A percentile compares a stretch with the other conserved stretches of the same genome.
These are phyloP conservation scores for Melanophora roralis DNA, from an alignment of 2,888 invertebrate genomes.

Conservation along the genomic window DNA sequence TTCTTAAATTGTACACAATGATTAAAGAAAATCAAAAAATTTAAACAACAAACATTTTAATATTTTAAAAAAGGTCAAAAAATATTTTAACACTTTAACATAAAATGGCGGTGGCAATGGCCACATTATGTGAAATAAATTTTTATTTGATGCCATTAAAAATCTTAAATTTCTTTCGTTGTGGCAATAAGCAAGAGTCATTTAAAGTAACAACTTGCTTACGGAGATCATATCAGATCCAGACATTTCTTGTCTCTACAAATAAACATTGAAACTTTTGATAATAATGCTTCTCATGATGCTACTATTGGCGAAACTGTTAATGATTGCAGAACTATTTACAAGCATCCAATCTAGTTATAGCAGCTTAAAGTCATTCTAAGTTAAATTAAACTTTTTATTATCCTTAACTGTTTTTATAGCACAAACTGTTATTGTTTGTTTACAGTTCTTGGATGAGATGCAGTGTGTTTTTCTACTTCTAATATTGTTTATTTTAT, in stretches of 20 bases:
- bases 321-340: no score
- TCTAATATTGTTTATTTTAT: slow-evolving; percentile 56
- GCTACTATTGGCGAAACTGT: slow-evolving; percentile 21
- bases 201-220: not conserved
- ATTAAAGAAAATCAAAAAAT: not conserved
- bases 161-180: not conserved
- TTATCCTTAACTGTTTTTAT: not conserved
- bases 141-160: not conserved
- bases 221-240: not conserved
- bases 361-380: slow-evolving; percentile 7
- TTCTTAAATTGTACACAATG: not conserved
- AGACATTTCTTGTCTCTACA: slow-evolving; percentile 39
- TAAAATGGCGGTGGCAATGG: not conserved
- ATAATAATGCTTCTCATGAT: slow-evolving; percentile 29
- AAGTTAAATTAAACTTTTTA: not conserved
- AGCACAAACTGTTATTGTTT: not conserved
- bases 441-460: not conserved
- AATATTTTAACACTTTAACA: not conserved
- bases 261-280: slow-evolving; percentile 60
- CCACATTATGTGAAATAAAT: not conserved
- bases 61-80: no score
- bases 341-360: not conserved
- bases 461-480: not conserved
- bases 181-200: not conserved
- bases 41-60: not conserved